phyloP scores from a whole-genome alignment of 2,113 vertebrate genomes.

The Physeter macrocephalus region DNA sequence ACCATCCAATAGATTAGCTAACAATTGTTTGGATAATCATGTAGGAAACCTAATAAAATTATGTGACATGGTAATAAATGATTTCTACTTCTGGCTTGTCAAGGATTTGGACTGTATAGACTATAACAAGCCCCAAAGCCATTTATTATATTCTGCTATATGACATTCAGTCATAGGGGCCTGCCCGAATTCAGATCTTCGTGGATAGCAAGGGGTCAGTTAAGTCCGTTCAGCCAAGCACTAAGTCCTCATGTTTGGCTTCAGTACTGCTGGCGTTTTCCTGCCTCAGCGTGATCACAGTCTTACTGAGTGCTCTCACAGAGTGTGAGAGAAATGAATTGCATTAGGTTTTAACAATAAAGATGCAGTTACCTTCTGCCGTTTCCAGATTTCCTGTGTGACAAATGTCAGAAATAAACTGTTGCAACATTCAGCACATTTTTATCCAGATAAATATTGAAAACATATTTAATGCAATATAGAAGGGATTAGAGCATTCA shows the following conservation, averaged over 20 bases:
- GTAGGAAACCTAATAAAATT: conserved; percentile 69
- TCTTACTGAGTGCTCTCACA: background rate
- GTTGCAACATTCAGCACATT: conserved; percentile 83
- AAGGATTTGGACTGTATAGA: conserved; percentile 61
- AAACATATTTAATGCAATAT: conserved; percentile 86
- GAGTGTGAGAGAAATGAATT: background rate
- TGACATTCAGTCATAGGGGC: conserved; percentile 44
- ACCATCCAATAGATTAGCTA: conserved; percentile 58
- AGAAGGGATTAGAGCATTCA: conserved; percentile 82
- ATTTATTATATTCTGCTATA: conserved; percentile 44
- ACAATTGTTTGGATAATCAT: conserved; percentile 57
- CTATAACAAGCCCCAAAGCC: conserved; percentile 58
- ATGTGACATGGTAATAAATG: conserved; percentile 68
- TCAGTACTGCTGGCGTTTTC: conserved; percentile 60
- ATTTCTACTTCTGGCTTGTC: conserved; percentile 65
- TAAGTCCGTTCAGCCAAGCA: conserved; percentile 77
- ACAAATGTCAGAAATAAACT: conserved; percentile 76
- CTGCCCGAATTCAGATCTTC: conserved; percentile 33
- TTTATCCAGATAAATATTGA: conserved; percentile 85
- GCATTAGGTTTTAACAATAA: conserved; percentile 34
- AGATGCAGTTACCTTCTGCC: conserved; percentile 71
- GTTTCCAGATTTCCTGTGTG: conserved; percentile 73
- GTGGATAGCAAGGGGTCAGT: conserved; percentile 68
- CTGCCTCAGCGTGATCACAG: conserved; percentile 33
- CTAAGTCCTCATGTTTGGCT: conserved; percentile 72